Base-by-base conservation (phyloP, 2,797 vertebrate species). In the Bufotes viridis region DNA sequence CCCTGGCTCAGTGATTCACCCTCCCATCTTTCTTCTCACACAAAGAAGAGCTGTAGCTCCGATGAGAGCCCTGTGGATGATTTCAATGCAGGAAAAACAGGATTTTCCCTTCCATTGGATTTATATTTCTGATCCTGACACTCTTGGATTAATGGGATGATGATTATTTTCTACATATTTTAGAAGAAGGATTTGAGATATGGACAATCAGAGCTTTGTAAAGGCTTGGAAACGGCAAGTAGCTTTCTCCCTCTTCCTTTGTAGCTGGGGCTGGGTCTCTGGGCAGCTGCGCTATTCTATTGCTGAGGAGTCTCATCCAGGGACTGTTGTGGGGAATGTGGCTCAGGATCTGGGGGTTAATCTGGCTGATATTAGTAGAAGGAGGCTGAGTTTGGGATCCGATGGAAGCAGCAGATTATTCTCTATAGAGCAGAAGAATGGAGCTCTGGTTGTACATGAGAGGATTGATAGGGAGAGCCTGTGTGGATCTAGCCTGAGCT, bases 181-280 rank as follows among this genome's bases (percentile, higher is more conserved):
- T 51, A 81, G 29, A 81, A n/a, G 55, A 75, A 82, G 84, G 70
- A 86, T 82, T 26, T 89, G 78, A 89, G 88, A 89, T 89, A 89
- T 89, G 88, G 83, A 89, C 84, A 58, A 49, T 63, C 93, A 91
- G 93, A 93, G 95, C 94, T 95, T 93, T 67, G 63, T 93, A 94
- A 94, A 95, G 93, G 90, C 95, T 93, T 95, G 96, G 95, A 96
- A 96, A 96, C 96, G 97, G 96, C 95, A 95, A 95, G 96, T 97
- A 94, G 94, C 97, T 93, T 96, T 94, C 93, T 94, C 97, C 92
- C 93, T 98, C 92, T 17, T 79, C 74, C 81, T 88, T 58, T 88
- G 81, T 88, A 84, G 81, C 72, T 88, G 76, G 85, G 85, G 85
- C 84, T 87, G 85, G 51, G 78, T 80, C 65, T 81, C 86, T 74